Percentiles rank a stretch among this genome's conserved stretches.
Conservation (phyloP, 1,140 invertebrate species). For the Saccostrea cuccullata region DNA sequence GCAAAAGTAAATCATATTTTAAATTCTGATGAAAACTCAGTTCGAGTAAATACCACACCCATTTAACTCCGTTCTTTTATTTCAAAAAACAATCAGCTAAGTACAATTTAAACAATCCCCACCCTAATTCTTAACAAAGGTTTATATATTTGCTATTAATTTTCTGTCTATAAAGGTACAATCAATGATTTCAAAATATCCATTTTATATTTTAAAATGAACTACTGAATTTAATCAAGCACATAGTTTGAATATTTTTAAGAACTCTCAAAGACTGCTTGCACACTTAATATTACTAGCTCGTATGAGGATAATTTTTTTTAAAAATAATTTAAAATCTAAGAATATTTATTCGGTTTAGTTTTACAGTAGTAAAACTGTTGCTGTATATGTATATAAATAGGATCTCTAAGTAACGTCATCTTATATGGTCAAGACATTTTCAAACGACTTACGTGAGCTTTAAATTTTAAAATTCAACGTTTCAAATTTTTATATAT, state of each 20-base stretch:
- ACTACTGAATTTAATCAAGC: background rate
- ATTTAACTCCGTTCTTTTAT: background rate
- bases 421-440: too few species aligned
- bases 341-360: too few species aligned
- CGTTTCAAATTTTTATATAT: too few species aligned
- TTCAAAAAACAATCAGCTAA: background rate
- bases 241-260: background rate
- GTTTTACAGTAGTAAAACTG: too few species aligned
- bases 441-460: too few species aligned
- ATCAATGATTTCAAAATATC: background rate
- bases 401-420: too few species aligned
- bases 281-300: too few species aligned
- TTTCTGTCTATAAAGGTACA: background rate
- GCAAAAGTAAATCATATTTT: background rate
- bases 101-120: background rate
- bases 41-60: conserved; percentile 24
- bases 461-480: too few species aligned
- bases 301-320: too few species aligned
- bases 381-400: too few species aligned
- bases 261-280: too few species aligned
- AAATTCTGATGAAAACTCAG: background rate
- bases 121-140: conserved; percentile 5
- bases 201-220: background rate
- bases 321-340: too few species aligned
- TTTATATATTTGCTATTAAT: background rate